Evolutionary conservation across 2,797 vertebrate genomes (phyloP).

Genomic region (Rhinogobio ventralis): DNA sequence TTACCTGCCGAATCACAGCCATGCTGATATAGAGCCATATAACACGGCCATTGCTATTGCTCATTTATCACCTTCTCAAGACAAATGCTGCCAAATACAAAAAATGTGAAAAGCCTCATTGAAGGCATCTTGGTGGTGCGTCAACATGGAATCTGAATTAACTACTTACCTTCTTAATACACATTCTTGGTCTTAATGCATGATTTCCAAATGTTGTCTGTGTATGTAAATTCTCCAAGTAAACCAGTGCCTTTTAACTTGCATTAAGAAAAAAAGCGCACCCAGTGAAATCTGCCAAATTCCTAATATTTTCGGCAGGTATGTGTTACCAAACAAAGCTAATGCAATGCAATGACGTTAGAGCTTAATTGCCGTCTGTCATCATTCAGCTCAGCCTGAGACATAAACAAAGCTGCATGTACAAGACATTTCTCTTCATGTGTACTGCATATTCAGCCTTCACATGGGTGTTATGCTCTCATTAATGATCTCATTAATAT

Average conservation of each 20-base stretch:
- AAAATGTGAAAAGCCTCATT: background rate
- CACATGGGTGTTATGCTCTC: conserved; percentile 2
- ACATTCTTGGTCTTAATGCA: background rate
- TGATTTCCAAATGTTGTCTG: no score
- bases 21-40: no score
- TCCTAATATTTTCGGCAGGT: background rate
- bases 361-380: conserved; percentile 19
- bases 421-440: background rate
- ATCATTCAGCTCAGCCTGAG: conserved; percentile 17
- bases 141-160: background rate
- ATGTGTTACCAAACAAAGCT: conserved; percentile 3
- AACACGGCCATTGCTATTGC: background rate
- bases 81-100: background rate
- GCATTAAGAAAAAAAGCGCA: background rate
- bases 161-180: background rate
- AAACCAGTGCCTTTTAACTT: background rate
- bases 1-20: no score
- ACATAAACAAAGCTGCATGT: conserved; percentile 9
- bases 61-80: background rate
- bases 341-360: background rate
- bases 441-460: conserved; percentile 6
- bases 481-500: conserved; percentile 22
- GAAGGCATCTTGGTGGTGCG: background rate
- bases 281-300: background rate
- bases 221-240: background rate